Evolutionary conservation across 1,140 invertebrate genomes (phyloP), one percentile per base, ranked within the genome.

Genomic region (Phymorhynchus buccinoides): DNA sequence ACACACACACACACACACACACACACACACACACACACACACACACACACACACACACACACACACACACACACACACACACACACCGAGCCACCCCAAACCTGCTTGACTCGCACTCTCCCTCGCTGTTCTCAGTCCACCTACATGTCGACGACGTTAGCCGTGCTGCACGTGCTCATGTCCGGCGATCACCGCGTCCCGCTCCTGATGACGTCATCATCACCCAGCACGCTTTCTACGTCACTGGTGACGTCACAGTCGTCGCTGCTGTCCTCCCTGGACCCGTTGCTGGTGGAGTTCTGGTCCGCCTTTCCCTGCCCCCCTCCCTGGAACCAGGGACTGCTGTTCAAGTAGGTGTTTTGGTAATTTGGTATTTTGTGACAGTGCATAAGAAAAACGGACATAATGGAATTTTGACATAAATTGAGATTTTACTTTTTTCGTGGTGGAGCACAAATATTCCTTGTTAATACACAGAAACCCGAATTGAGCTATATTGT

Each of bases 251-350:
- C 62, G 56, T 7, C 80, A 35, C 27, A 62, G 81, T 71, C 66
- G 32, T 68, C 81, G 39, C 37, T 56, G 52, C 9, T 82, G 56
- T 32, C 80, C 7, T 48, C 32, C 3, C 85, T 87, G 16, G 87
- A 87, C 44, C 87, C 87, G 14, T 39, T 66, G 9, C 79, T 87
- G 30, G 66, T 79, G 22, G 83, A 77, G 37, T 87, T 86, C 42
- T 87, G 85, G 87, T 83, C 85, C 42, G 85, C 48, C 30, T 87
- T 87, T 73, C 87, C 87, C 14, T 87, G 87, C 66, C 87, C 87
- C 0, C 87, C 87, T n/a, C 87, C 87, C 9, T 87, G 87, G 87
- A 87, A 87, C 35, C 42, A 82, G 32, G 85, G 48, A 71, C 73
- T 87, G 3, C 66, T 87, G 35, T 86, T 87, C 66, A 66, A 82